These are phyloP conservation scores for Leucophenga varia DNA, from an alignment of 1,140 invertebrate species.

Conservation along the genomic window DNA sequence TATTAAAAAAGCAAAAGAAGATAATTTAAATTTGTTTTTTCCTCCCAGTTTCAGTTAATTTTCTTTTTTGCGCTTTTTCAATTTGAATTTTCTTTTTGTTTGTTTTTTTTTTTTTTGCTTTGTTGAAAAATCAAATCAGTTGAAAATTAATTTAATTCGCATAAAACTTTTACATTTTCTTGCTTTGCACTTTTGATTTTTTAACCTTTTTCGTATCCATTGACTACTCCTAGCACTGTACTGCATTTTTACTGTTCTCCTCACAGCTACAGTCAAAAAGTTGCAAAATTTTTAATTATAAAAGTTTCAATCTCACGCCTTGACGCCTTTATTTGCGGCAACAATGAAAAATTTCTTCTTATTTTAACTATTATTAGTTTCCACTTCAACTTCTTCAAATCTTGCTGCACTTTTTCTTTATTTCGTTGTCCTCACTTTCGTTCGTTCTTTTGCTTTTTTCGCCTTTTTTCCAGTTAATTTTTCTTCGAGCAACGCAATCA, in stretches of 20 bases:
- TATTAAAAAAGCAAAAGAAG: too few relatives aligned
- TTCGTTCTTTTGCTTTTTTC: too few relatives aligned
- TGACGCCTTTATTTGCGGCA: conserved; percentile 27
- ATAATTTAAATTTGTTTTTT: too few relatives aligned
- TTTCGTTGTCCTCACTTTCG: too few relatives aligned
- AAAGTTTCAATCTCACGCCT: conserved; percentile 46
- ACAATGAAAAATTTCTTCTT: conserved; percentile 14
- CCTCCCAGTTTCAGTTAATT: too few relatives aligned
- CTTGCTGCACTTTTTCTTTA: too few relatives aligned
- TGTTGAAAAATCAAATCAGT: conserved; percentile 41
- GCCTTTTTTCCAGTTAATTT: too few relatives aligned
- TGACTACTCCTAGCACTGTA: neutral
- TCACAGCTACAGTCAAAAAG: too few relatives aligned
- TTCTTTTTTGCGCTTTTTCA: too few relatives aligned
- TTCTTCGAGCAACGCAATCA: too few relatives aligned
- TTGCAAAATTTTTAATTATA: conserved; percentile 51
- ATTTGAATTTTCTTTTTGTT: too few relatives aligned
- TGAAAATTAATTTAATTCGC: conserved; percentile 54
- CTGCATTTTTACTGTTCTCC: neutral
- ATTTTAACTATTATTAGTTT: conserved; percentile 31
- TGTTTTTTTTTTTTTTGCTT: conserved; percentile 16
- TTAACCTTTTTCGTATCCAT: conserved; percentile 1
- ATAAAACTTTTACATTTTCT: conserved; percentile 29
- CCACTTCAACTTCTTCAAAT: too few relatives aligned
- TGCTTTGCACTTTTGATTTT: conserved; percentile 12